Evolutionary conservation across 2,888 invertebrate species (phyloP), one percentile per base, ranked within the genome.

Genomic region (Formica aserva): DNA sequence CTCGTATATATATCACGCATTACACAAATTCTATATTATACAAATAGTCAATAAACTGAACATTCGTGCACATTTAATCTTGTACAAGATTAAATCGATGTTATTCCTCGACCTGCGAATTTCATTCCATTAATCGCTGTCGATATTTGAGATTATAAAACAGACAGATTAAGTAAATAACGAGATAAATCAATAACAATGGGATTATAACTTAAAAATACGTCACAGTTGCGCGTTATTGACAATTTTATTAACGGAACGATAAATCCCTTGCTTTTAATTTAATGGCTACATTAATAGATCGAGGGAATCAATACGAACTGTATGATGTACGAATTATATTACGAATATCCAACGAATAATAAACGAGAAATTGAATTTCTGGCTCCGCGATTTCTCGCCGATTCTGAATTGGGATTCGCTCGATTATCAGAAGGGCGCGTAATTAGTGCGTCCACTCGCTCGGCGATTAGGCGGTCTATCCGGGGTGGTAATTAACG

Each of bases 401-500:
- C 69, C 62, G 66, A 41, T 29, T 55, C 32, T 55, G 32, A 80
- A 80, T 80, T 65, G 35, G 77, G 83, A 83, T 82, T 67, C 82
- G 84, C 81, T 86, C 87, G 86, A 89, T 90, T 83, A 85, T 80
- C 83, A 77, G 84, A 66, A 82, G 22, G 45, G 66, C 83, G 81
- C 85, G 87, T 90, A 90, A 90, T 90, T 91, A 89, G 89, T 84
- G 87, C 84, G 85, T 86, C 84, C 89, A 86, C 86, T 85, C 82
- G 87, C 80, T 71, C 86, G 85, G 77, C 87, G 91, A 92, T 92
- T 91, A 91, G 90, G 88, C 90, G 88, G 90, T 89, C 90, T 91
- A 88, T 90, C 90, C 89, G 89, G 85, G 75, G 83, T 86, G 91
- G 90, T 91, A 92, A 93, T 93, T 93, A 93, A 92, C 91, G 90